Evolutionary conservation across 2,113 vertebrate species (phyloP).

Genomic region (Sialia sialis): DNA sequence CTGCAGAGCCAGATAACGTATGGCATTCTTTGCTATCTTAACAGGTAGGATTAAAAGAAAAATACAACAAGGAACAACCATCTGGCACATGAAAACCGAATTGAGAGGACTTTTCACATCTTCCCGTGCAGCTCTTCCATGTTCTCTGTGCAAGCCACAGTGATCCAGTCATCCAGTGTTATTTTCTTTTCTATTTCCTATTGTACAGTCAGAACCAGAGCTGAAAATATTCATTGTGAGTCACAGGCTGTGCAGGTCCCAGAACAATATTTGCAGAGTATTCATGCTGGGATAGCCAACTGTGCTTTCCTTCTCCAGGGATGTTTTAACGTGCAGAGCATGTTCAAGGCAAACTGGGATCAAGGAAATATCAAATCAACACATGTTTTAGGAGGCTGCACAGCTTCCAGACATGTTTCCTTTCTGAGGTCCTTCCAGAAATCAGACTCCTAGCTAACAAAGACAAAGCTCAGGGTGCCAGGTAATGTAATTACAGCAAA

Average conservation of each 20-base stretch:
- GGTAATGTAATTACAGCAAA: not conserved
- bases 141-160: not conserved
- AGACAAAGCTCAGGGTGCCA: not conserved
- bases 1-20: constrained; percentile 42
- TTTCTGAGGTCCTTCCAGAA: not conserved
- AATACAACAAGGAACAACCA: not conserved
- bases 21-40: constrained; percentile 45
- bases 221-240: constrained; percentile 20
- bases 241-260: constrained; percentile 25
- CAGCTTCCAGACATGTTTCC: not conserved
- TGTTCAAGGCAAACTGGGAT: constrained; percentile 3
- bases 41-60: constrained; percentile 47
- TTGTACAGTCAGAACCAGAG: constrained; percentile 5
- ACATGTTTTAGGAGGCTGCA: not conserved
- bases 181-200: constrained; percentile 27
- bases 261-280: constrained; percentile 47
- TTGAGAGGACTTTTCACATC: not conserved
- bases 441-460: not conserved
- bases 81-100: not conserved
- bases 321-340: not conserved
- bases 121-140: not conserved
- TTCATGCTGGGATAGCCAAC: constrained; percentile 27
- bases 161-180: not conserved
- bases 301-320: constrained; percentile 35
- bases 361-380: not conserved